phyloP scores from a whole-genome alignment of 2,113 vertebrate genomes.

The Misgurnus anguillicaudatus region DNA sequence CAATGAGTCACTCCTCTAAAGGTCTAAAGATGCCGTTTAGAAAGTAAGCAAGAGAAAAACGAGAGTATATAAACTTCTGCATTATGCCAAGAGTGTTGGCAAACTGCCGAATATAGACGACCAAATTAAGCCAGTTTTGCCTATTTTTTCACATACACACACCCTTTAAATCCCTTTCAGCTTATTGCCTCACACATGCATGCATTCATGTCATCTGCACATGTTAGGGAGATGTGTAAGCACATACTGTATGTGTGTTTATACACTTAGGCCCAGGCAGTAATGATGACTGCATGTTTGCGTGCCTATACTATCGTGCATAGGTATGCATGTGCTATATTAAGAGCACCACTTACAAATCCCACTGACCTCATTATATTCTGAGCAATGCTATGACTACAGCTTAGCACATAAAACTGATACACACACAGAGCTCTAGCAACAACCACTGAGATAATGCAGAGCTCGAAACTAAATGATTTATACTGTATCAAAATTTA shows the following conservation, averaged over 20 bases:
- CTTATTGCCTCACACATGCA: slow-evolving; percentile 7
- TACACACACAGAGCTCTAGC: neutral
- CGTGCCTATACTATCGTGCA: slow-evolving; percentile 23
- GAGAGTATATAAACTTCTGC: slow-evolving; percentile 52
- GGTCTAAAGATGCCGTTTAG: neutral
- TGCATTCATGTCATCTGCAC: slow-evolving; percentile 1
- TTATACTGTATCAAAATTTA: neutral
- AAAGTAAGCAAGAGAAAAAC: neutral
- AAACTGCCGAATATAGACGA: slow-evolving; percentile 46
- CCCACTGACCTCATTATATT: slow-evolving; percentile 49
- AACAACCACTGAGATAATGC: neutral
- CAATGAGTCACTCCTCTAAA: neutral
- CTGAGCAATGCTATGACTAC: slow-evolving; percentile 34
- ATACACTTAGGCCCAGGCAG: neutral
- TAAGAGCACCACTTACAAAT: slow-evolving; percentile 50
- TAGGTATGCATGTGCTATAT: slow-evolving; percentile 52
- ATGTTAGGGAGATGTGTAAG: slow-evolving; percentile 28
- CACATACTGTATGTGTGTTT: slow-evolving; percentile 28
- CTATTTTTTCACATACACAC: neutral
- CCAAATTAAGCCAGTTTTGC: slow-evolving; percentile 29
- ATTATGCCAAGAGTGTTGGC: slow-evolving; percentile 60
- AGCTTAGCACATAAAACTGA: slow-evolving; percentile 8
- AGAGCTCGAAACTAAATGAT: neutral
- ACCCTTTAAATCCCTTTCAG: slow-evolving; percentile 5
- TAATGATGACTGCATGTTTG: slow-evolving; percentile 18